A percentile compares a stretch with the other conserved stretches of the same genome.
Evolutionary conservation across 2,113 vertebrate genomes (phyloP).

Genomic region (mouse (Mus musculus)): GRCm39 chr3:93673001-93673500

Average conservation of each 20-base stretch:
- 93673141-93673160: background rate
- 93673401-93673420: background rate
- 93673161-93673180: background rate
- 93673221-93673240: too few species aligned
- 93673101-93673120: too few species aligned
- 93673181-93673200: background rate
- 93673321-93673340: background rate
- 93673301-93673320: background rate
- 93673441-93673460: too few species aligned
- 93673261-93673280: background rate
- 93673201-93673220: background rate
- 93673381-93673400: background rate
- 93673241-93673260: background rate
- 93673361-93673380: too few species aligned
- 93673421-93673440: rapidly evolving
- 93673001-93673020: too few species aligned
- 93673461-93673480: too few species aligned
- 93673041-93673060: too few species aligned
- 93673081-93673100: too few species aligned
- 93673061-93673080: too few species aligned
- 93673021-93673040: too few species aligned
- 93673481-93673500: background rate
- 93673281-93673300: background rate
- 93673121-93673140: background rate
- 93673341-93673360: background rate